A percentile compares a stretch with the other conserved stretches of the same genome.
phyloP scores from a whole-genome alignment of 53 echinoderm and acorn worm species.

The Paelopatides confundens region DNA sequence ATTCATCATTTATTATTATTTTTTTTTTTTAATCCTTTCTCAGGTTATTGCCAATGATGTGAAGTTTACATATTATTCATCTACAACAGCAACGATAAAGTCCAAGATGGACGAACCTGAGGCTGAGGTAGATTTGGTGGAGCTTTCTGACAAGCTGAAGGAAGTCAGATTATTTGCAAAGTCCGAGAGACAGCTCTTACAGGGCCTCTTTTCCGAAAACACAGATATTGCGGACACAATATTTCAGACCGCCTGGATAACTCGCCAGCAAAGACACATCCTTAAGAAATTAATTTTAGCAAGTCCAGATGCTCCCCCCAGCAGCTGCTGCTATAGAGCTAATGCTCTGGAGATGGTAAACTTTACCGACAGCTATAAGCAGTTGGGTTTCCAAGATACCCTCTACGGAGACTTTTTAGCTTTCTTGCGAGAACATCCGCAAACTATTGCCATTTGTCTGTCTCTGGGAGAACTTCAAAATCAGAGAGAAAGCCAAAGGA shows the following conservation, averaged over 20 bases:
- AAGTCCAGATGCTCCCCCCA: conserved; percentile 79
- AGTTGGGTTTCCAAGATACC: conserved; percentile 78
- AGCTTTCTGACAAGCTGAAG: conserved; percentile 89
- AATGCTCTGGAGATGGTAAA: conserved; percentile 87
- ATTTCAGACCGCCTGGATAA: conserved; percentile 89
- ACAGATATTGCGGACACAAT: conserved; percentile 85
- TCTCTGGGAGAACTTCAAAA: conserved; percentile 75
- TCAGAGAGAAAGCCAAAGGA: conserved; percentile 49
- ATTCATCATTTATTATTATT: no score
- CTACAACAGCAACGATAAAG: neutral
- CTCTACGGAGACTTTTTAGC: conserved; percentile 86
- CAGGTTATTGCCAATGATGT: no score
- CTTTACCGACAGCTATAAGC: conserved; percentile 89
- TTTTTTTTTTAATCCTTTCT: no score
- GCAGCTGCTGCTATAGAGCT: conserved; percentile 88
- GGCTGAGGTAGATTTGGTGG: conserved; percentile 62
- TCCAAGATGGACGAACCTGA: conserved; percentile 21
- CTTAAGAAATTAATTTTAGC: conserved; percentile 82
- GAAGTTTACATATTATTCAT: neutral
- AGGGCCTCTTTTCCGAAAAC: conserved; percentile 81
- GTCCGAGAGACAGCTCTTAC: conserved; percentile 84
- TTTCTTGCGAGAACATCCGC: conserved; percentile 81
- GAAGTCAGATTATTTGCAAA: conserved; percentile 86
- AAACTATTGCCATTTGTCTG: conserved; percentile 71
- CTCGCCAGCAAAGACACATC: conserved; percentile 92